Conservation (phyloP, 2,797 vertebrate genomes). For the Parauchenoglanis punctatus region DNA sequence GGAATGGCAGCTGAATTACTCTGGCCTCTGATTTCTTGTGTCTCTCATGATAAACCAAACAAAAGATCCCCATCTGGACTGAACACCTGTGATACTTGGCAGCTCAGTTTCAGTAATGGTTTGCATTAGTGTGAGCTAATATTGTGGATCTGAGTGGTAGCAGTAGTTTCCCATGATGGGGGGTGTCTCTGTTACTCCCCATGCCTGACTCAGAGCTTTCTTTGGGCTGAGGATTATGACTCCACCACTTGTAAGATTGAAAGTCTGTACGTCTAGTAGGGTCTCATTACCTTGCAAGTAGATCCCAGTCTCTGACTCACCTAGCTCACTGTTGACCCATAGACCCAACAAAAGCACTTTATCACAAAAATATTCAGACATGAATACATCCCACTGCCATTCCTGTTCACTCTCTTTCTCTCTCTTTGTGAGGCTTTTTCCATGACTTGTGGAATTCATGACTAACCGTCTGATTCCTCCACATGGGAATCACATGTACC, state of each 20-base stretch:
- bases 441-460: slow-evolving; percentile 45
- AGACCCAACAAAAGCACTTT: slow-evolving; percentile 49
- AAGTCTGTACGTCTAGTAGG: slow-evolving; percentile 45
- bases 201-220: slow-evolving; percentile 49
- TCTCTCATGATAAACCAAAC: slow-evolving; percentile 36
- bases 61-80: slow-evolving; percentile 42
- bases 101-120: slow-evolving; percentile 39
- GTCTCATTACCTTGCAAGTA: slow-evolving; percentile 45
- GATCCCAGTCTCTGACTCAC: slow-evolving; percentile 38
- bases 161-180: slow-evolving; percentile 47
- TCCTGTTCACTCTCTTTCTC: slow-evolving; percentile 45
- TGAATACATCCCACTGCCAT: slow-evolving; percentile 41
- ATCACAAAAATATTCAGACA: slow-evolving; percentile 56
- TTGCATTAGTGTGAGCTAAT: slow-evolving; percentile 44
- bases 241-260: slow-evolving; percentile 27
- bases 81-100: slow-evolving; percentile 42
- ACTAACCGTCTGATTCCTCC: slow-evolving; percentile 56
- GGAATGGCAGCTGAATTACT: slow-evolving; percentile 16
- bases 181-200: slow-evolving; percentile 46
- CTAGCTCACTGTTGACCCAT: slow-evolving; percentile 15
- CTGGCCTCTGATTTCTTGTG: slow-evolving; percentile 1
- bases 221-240: slow-evolving; percentile 41
- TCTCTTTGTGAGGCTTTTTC: slow-evolving; percentile 51
- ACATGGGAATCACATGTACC: slow-evolving; percentile 49
- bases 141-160: slow-evolving; percentile 30